Conservation (phyloP, 2,113 vertebrate genomes). For the Noctilio leporinus region DNA sequence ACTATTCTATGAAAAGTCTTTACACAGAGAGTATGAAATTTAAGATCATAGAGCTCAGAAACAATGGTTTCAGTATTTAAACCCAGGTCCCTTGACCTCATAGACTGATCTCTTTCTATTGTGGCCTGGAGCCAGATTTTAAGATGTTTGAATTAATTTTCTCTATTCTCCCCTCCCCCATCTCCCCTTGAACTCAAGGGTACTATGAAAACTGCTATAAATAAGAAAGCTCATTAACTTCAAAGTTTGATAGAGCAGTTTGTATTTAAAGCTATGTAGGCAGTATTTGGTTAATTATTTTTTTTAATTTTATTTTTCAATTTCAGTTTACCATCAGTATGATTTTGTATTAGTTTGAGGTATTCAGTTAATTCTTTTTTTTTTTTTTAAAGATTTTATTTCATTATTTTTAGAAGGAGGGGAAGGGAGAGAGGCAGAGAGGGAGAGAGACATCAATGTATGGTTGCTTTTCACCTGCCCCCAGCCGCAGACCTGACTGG, state of each 20-base stretch:
- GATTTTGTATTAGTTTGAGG: background rate
- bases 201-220: background rate
- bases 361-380: background rate
- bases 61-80: background rate
- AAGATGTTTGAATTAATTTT: background rate
- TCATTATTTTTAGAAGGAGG: too few species aligned
- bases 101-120: background rate
- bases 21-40: background rate
- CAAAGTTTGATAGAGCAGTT: background rate
- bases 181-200: background rate
- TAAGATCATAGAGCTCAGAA: background rate
- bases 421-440: too few species aligned
- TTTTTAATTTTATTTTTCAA: background rate
- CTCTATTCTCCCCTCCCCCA: background rate
- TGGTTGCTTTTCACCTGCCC: too few species aligned
- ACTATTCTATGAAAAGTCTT: background rate
- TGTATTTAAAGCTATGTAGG: background rate
- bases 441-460: too few species aligned
- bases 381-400: too few species aligned
- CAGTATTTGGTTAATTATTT: background rate
- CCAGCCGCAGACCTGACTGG: too few species aligned
- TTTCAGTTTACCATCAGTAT: background rate
- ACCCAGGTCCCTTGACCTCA: background rate
- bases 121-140: background rate
- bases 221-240: background rate